A percentile compares a stretch with the other conserved stretches of the same genome.
phyloP scores from a whole-genome alignment of 2,888 invertebrate genomes.

The Drosophila meridionalis region DNA sequence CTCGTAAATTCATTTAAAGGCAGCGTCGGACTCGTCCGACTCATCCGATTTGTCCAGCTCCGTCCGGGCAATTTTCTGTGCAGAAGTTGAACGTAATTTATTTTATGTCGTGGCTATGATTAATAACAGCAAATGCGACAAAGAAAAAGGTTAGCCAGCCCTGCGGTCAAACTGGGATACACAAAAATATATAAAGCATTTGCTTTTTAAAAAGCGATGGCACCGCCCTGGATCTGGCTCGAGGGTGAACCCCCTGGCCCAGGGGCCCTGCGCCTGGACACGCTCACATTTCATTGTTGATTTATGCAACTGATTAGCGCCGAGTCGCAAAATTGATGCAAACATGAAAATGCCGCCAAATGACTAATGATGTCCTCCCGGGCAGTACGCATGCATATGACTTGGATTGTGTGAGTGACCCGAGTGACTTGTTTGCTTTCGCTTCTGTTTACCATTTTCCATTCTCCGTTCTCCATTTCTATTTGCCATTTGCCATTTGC shows the following conservation, averaged over 20 bases:
- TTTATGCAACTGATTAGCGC: constrained; percentile 79
- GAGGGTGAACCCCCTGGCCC: neutral
- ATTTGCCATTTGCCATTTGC: constrained; percentile 1
- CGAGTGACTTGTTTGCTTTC: constrained; percentile 53
- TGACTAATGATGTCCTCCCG: constrained; percentile 69
- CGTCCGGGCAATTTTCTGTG: constrained; percentile 57
- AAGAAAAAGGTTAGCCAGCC: constrained; percentile 55
- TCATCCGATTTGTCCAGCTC: constrained; percentile 21
- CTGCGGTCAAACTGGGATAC: constrained; percentile 59
- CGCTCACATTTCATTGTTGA: constrained; percentile 59
- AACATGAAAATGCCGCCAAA: constrained; percentile 65
- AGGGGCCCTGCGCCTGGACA: neutral
- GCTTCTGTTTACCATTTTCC: constrained; percentile 18
- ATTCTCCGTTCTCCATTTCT: constrained; percentile 16
- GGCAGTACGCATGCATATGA: constrained; percentile 50
- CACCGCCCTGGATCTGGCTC: constrained; percentile 16
- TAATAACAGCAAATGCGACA: constrained; percentile 68
- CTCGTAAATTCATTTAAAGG: constrained; percentile 78
- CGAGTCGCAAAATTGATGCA: constrained; percentile 64
- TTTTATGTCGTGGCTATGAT: constrained; percentile 78
- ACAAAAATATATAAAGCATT: constrained; percentile 51
- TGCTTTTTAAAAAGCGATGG: constrained; percentile 49
- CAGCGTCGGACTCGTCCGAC: constrained; percentile 30
- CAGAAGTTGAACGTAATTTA: constrained; percentile 76
- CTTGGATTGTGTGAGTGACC: constrained; percentile 28